phyloP scores from a whole-genome alignment of 1,140 invertebrate genomes.

The Drosophila nasuta region DNA sequence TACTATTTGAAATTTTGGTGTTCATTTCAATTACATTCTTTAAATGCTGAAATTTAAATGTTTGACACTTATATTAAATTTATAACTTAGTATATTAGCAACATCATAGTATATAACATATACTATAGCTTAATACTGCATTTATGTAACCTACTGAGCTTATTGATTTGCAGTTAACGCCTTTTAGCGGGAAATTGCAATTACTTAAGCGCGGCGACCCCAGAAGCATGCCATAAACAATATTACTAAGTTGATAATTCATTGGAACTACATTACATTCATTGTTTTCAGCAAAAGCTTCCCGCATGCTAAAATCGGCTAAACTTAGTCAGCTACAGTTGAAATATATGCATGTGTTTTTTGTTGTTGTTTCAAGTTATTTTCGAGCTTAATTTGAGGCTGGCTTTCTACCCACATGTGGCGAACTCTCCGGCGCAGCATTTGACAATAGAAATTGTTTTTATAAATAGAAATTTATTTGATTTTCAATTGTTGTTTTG shows the following conservation, averaged over 20 bases:
- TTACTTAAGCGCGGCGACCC: too few species aligned
- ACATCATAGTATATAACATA: too few species aligned
- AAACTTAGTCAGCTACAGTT: not conserved
- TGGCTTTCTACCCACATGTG: constrained; percentile 9
- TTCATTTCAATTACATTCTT: too few species aligned
- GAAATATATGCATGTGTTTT: not conserved
- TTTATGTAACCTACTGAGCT: too few species aligned
- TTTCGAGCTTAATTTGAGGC: not conserved
- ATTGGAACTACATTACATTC: not conserved
- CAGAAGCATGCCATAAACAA: not conserved
- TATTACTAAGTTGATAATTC: not conserved
- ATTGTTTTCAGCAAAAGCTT: not conserved
- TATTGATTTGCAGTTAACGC: too few species aligned
- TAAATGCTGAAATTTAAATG: too few species aligned
- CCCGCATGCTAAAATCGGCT: not conserved
- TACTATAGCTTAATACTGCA: too few species aligned
- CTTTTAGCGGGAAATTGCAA: too few species aligned
- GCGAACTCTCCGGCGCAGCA: not conserved
- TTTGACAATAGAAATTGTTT: constrained; percentile 36
- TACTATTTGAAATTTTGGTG: too few species aligned
- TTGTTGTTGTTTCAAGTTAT: not conserved
- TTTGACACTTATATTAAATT: too few species aligned
- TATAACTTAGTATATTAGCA: too few species aligned
- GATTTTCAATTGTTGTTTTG: constrained; percentile 44
- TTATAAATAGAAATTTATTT: constrained; percentile 54